Conservation (phyloP, 2,797 vertebrate species). For the Trichosurus vulpecula region DNA sequence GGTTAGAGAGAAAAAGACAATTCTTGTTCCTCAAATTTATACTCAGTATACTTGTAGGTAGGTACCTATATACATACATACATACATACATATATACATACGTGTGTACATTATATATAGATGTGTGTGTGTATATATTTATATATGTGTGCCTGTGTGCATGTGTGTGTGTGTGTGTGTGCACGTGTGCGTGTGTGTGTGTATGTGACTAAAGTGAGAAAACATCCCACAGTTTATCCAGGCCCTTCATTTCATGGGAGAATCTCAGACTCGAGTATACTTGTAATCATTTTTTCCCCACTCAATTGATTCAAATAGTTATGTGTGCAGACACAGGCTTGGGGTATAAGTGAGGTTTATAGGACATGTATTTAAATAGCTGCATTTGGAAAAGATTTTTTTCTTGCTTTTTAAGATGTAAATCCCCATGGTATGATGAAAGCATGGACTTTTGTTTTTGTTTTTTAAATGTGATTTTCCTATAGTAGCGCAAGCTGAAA, state of each 20-base stretch:
- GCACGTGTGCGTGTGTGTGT: no score
- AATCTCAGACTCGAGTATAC: neutral
- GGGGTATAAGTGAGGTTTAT: neutral
- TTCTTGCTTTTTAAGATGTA: slow-evolving; percentile 3
- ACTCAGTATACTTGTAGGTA: neutral
- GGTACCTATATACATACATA: no score
- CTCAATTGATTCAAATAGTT: slow-evolving; percentile 13
- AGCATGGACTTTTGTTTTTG: neutral
- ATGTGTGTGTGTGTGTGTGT: no score
- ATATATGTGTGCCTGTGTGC: no score
- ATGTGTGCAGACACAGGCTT: neutral
- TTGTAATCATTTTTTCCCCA: slow-evolving; percentile 36
- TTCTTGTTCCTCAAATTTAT: neutral
- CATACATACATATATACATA: no score
- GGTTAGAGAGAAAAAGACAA: neutral
- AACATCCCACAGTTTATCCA: neutral
- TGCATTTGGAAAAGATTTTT: neutral
- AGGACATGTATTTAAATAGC: slow-evolving; percentile 11
- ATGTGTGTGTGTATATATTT: no score
- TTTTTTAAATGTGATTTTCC: slow-evolving; percentile 20
- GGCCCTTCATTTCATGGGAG: neutral
- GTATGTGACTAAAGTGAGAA: no score
- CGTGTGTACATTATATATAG: no score
- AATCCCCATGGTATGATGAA: neutral
- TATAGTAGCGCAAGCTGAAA: slow-evolving; percentile 20